Evolutionary conservation across 2,888 invertebrate species (phyloP).

Genomic region (Acronicta aceris): DNA sequence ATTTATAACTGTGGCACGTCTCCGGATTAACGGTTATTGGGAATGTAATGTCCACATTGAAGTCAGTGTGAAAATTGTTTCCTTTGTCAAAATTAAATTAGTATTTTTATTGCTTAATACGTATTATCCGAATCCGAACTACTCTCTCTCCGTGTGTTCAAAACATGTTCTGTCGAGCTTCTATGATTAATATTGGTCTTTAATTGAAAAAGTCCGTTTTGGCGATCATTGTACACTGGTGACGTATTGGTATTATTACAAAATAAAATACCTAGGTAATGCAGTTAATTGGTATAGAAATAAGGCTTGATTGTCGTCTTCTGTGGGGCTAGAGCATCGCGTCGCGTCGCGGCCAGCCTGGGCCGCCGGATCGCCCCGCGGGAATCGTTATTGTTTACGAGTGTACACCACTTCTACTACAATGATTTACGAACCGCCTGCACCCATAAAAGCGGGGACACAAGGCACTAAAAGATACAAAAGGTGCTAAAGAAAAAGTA

Average conservation of each 20-base stretch:
- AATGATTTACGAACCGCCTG: constrained; percentile 88
- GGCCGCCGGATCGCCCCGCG: constrained; percentile 65
- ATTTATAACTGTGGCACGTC: constrained; percentile 83
- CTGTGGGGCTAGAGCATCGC: constrained; percentile 20
- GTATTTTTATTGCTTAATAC: constrained; percentile 61
- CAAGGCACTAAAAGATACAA: constrained; percentile 88
- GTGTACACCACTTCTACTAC: constrained; percentile 85
- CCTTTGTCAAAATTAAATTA: constrained; percentile 75
- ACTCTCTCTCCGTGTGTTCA: constrained; percentile 1
- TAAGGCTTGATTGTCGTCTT: constrained; percentile 26
- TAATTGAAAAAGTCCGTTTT: neutral
- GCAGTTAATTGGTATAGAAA: constrained; percentile 19
- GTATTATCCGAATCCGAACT: constrained; percentile 1
- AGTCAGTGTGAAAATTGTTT: constrained; percentile 77
- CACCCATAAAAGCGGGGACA: constrained; percentile 87
- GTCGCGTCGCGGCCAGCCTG: constrained; percentile 28
- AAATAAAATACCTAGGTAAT: neutral
- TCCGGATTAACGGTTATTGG: constrained; percentile 84
- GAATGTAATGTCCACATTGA: constrained; percentile 81
- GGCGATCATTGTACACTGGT: neutral
- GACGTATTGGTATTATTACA: neutral
- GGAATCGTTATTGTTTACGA: constrained; percentile 83
- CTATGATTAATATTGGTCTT: neutral
- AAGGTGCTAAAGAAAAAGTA: constrained; percentile 89
- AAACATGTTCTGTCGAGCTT: neutral